Conservation (phyloP, 2,797 vertebrate genomes). For the Graptemys geographica region DNA sequence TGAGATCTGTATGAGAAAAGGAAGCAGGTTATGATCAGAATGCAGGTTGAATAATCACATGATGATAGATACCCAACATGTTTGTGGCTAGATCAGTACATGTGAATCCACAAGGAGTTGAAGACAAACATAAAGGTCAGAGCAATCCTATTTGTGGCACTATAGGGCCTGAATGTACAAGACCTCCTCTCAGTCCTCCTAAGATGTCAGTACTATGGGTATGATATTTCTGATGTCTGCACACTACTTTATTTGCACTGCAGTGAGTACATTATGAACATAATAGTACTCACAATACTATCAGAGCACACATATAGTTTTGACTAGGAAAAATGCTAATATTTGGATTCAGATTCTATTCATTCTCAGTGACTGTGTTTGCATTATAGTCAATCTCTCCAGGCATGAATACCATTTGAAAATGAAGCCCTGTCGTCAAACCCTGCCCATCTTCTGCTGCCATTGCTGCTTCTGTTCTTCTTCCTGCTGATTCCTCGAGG, state of each 20-base stretch:
- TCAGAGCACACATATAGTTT: neutral
- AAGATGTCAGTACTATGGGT: neutral
- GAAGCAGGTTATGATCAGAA: neutral
- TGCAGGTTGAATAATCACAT: neutral
- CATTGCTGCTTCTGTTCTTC: neutral
- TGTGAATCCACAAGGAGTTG: neutral
- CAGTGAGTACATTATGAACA: neutral
- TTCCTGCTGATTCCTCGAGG: neutral
- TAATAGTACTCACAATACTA: neutral
- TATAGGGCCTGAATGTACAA: too few relatives aligned
- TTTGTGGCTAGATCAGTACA: neutral
- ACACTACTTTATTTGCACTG: neutral
- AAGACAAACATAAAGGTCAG: neutral
- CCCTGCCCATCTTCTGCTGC: neutral
- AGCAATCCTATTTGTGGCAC: neutral
- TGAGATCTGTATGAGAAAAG: neutral
- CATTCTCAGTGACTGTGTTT: neutral
- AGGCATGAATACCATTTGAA: neutral
- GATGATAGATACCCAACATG: neutral
- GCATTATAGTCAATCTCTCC: neutral
- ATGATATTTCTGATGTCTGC: neutral
- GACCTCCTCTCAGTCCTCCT: neutral
- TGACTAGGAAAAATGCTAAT: neutral
- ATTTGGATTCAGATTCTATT: neutral
- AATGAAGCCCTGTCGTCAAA: neutral